Evolutionary conservation across 2,113 vertebrate species (phyloP).

Genomic region (Poicephalus gulielmi): DNA sequence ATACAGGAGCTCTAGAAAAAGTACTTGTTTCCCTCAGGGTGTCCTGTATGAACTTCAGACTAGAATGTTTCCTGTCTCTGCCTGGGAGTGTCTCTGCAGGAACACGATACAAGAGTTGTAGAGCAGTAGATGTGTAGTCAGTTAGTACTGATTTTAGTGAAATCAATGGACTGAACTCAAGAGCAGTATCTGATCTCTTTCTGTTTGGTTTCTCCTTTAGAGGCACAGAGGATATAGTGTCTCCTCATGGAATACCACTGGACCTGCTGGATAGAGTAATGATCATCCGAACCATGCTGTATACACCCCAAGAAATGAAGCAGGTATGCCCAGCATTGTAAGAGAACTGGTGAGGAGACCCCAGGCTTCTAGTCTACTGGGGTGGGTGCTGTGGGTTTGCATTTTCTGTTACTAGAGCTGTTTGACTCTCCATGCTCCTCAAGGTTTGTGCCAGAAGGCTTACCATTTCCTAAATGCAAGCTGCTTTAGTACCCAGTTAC

Average conservation of each 20-base stretch:
- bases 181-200: neutral
- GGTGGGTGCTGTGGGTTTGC: neutral
- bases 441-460: neutral
- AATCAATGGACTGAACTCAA: neutral
- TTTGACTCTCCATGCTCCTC: neutral
- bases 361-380: neutral
- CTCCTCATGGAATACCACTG: conserved; percentile 94
- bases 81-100: neutral
- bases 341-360: neutral
- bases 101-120: neutral
- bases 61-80: neutral
- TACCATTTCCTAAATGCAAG: neutral
- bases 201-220: conserved; percentile 65
- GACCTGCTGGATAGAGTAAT: conserved; percentile 95
- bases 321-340: conserved; percentile 77
- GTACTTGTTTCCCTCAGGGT: neutral
- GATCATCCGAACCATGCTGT: conserved; percentile 97
- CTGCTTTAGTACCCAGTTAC: neutral
- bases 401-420: neutral
- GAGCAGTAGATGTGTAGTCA: neutral
- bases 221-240: conserved; percentile 93
- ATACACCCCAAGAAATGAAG: conserved; percentile 96
- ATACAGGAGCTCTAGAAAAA: neutral
- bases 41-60: neutral
- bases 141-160: neutral